Percentiles rank a stretch among this genome's conserved stretches.
phyloP scores from a whole-genome alignment of 1,140 invertebrate genomes.

The Eufriesea mexicana region DNA sequence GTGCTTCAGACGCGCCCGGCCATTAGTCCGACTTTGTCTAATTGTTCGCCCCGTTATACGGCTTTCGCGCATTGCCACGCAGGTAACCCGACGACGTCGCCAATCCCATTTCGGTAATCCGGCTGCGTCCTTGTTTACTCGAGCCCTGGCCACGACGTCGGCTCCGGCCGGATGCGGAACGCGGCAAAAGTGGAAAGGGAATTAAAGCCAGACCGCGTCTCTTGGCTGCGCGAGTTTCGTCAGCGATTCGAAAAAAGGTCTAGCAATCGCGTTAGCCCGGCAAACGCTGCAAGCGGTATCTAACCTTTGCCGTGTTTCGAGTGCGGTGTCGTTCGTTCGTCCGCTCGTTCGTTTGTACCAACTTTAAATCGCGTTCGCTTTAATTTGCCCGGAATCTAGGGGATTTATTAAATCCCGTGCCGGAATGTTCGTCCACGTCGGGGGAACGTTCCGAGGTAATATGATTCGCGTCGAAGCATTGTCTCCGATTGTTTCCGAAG shows the following conservation, averaged over 20 bases:
- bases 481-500: slow-evolving; percentile 13
- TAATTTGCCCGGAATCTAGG: neutral
- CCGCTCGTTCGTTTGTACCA: neutral
- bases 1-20: slow-evolving; percentile 59
- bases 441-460: neutral
- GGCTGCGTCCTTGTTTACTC: slow-evolving; percentile 53
- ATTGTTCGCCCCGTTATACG: slow-evolving; percentile 64
- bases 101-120: slow-evolving; percentile 76
- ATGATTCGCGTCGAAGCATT: neutral
- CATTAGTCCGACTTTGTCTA: slow-evolving; percentile 72
- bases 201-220: slow-evolving; percentile 26
- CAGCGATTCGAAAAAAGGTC: slow-evolving; percentile 20
- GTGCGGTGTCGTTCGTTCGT: neutral
- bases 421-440: neutral
- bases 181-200: slow-evolving; percentile 28
- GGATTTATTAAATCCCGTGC: neutral
- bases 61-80: slow-evolving; percentile 17
- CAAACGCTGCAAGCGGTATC: neutral
- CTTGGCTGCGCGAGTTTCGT: slow-evolving; percentile 5
- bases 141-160: slow-evolving; percentile 19
- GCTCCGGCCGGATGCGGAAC: neutral
- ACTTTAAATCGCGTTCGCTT: neutral
- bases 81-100: slow-evolving; percentile 56
- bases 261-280: slow-evolving; percentile 28
- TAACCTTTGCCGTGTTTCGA: neutral